Conservation (phyloP, 2,888 invertebrate genomes). For the Crossocerus cetratus region DNA sequence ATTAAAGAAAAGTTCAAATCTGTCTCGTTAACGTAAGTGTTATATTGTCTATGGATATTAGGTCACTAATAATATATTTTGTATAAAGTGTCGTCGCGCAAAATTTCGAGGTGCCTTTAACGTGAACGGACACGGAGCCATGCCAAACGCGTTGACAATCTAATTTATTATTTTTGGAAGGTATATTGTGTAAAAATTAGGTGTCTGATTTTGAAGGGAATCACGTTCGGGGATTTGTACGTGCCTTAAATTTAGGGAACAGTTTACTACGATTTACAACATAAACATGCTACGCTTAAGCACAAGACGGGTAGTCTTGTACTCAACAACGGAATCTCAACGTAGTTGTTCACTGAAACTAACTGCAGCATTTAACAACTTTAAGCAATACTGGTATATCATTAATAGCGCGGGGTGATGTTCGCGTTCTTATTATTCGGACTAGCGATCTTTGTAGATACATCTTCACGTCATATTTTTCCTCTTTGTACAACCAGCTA, state of each 20-base stretch:
- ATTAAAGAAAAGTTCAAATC: constrained; percentile 33
- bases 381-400: background rate
- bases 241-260: constrained; percentile 1
- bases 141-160: constrained; percentile 48
- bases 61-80: constrained; percentile 21
- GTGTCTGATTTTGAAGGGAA: constrained; percentile 10
- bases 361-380: background rate
- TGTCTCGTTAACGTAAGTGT: constrained; percentile 19
- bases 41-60: constrained; percentile 22
- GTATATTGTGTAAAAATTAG: background rate
- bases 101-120: constrained; percentile 45
- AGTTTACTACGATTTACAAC: constrained; percentile 7
- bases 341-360: constrained; percentile 1
- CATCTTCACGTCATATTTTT: constrained; percentile 37
- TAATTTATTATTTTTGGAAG: constrained; percentile 60
- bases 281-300: constrained; percentile 20
- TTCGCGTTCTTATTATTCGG: constrained; percentile 30
- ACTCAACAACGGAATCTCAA: background rate
- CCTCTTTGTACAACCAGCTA: constrained; percentile 42
- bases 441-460: constrained; percentile 34
- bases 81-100: constrained; percentile 25
- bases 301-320: background rate
- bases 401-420: constrained; percentile 27
- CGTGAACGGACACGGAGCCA: constrained; percentile 18
- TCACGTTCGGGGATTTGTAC: background rate